Base-by-base conservation (phyloP, 2,888 invertebrate species). In the Xylota segnis region DNA sequence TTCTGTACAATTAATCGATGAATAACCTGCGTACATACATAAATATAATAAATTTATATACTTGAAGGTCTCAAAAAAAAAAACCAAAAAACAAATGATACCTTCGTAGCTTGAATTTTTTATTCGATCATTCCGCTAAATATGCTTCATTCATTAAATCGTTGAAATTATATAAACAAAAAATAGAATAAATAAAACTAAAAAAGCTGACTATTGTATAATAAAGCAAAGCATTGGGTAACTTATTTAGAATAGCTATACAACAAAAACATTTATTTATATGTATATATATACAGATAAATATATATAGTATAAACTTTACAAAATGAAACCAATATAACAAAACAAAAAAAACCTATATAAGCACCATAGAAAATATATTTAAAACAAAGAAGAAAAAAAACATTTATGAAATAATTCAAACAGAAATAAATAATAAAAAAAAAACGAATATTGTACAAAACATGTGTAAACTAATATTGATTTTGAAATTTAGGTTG, bases 71-170 rank as follows among this genome's bases (percentile, higher is more conserved):
- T 71, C 43, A 16, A 32, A 79, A 37, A 23, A 23, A 23, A 23
- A 23, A 23, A 23, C n/a, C n/a, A n/a, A n/a, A n/a, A n/a, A n/a
- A n/a, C n/a, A n/a, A 23, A 32, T n/a, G 50, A 43, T 50, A 66
- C 71, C 59, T 66, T 84, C 59, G 65, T 66, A 37, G 84, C 84
- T 84, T 79, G 68, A 78, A 78, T 78, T 70, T 70, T 84, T 52
- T 50, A 75, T 75, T 79, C 83, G 50, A 75, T 84, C 84, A 84
- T 75, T 81, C 84, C 75, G 84, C 84, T 84, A 59, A 75, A 79
- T 70, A 81, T 81, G 84, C 84, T 84, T 84, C 84, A 84, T 75
- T 81, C 84, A 84, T 81, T 75, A 58, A 75, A 75, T 81, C 81
- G 79, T 81, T 81, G 75, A 74, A 27, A 68, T 27, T 52, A 27